phyloP scores from a whole-genome alignment of 1,140 invertebrate species.

The Nasonia giraulti region DNA sequence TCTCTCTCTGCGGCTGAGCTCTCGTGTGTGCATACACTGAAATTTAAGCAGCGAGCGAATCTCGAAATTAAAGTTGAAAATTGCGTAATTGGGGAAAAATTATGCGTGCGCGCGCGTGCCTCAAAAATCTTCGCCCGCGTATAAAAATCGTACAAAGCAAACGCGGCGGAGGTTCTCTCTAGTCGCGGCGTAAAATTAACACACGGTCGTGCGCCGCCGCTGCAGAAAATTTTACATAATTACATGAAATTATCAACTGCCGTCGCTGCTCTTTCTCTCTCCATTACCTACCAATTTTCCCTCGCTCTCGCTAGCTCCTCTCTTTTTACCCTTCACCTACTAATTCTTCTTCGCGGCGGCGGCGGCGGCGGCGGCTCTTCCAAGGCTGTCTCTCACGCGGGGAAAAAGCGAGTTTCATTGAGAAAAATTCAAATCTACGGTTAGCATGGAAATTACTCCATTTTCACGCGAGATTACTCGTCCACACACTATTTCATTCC shows the following conservation, averaged over 20 bases:
- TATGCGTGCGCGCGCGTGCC: neutral
- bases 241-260: constrained; percentile 51
- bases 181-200: constrained; percentile 39
- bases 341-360: constrained; percentile 20
- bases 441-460: constrained; percentile 11
- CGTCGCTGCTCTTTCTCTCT: constrained; percentile 24
- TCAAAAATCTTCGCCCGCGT: neutral
- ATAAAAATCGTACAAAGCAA: constrained; percentile 36
- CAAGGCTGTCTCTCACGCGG: neutral
- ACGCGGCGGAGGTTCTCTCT: neutral
- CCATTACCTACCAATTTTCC: constrained; percentile 48
- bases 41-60: constrained; percentile 19
- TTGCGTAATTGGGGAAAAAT: constrained; percentile 29
- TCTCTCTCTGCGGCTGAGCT: neutral
- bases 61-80: constrained; percentile 16
- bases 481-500: neutral
- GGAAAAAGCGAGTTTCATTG: neutral
- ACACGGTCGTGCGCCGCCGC: constrained; percentile 17
- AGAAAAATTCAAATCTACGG: constrained; percentile 21
- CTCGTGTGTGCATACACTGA: neutral
- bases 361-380: neutral
- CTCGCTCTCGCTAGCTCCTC: neutral
- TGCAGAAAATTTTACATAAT: constrained; percentile 49
- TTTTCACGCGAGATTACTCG: neutral
- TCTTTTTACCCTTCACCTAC: constrained; percentile 37